A percentile compares a stretch with the other conserved stretches of the same genome.
Conservation (phyloP, 2,113 vertebrate species). For the Todiramphus chloris region DNA sequence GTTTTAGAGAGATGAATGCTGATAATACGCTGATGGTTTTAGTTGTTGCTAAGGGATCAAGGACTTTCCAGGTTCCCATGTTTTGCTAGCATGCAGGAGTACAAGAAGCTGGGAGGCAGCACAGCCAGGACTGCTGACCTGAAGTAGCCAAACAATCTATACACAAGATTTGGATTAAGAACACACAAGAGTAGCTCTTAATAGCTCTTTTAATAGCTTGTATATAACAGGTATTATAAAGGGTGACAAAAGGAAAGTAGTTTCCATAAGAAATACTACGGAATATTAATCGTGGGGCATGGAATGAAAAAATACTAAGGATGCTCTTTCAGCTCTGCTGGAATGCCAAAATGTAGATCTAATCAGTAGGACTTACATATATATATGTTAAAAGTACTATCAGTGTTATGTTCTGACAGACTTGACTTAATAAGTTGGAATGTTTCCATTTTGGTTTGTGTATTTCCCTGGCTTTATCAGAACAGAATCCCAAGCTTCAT, state of each 20-base stretch:
- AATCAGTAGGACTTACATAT: not conserved
- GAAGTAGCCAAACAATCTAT: not conserved
- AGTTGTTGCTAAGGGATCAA: not conserved
- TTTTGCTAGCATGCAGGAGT: not conserved
- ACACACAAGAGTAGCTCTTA: not conserved
- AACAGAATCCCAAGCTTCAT: not conserved
- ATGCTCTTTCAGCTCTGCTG: not conserved
- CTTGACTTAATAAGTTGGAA: not conserved
- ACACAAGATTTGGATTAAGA: not conserved
- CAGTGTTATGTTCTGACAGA: not conserved
- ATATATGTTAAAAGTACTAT: not conserved
- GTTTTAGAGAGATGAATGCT: not conserved
- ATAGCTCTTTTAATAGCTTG: not conserved
- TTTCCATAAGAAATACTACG: not conserved
- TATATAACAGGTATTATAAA: not conserved
- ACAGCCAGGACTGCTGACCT: not conserved
- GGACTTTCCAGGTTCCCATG: not conserved
- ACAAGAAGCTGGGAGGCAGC: not conserved
- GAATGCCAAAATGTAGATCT: not conserved
- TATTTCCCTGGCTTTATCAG: accelerated
- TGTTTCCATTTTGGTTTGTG: not conserved
- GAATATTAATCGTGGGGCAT: not conserved
- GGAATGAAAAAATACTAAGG: not conserved
- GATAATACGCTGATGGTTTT: not conserved
- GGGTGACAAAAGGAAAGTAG: not conserved